Percentiles rank a stretch among this genome's conserved stretches.
Evolutionary conservation across 2,113 vertebrate genomes (phyloP).

Genomic region (Anhinga anhinga): DNA sequence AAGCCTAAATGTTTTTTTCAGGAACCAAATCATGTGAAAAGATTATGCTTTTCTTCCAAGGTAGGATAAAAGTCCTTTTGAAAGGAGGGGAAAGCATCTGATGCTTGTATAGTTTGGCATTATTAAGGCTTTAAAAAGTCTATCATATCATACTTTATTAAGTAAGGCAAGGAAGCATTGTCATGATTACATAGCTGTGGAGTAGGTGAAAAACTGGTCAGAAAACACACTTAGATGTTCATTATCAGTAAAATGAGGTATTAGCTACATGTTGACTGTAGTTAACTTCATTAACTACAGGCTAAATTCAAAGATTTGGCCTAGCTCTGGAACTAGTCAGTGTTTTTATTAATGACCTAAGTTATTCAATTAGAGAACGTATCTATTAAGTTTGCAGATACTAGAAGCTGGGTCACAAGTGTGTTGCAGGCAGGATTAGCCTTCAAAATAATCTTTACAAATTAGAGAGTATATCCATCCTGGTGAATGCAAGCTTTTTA

Average conservation of each 20-base stretch:
- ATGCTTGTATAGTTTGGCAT: not conserved
- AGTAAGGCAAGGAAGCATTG: not conserved
- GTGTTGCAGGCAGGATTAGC: not conserved
- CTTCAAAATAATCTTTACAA: not conserved
- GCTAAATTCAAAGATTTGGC: not conserved
- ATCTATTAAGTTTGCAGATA: not conserved
- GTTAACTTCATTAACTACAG: not conserved
- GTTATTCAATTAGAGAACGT: not conserved
- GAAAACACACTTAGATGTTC: not conserved
- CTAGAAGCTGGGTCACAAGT: not conserved
- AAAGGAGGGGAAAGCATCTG: not conserved
- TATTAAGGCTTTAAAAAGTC: not conserved
- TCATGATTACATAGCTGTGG: not conserved
- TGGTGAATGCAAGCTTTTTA: not conserved
- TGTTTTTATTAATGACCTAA: not conserved
- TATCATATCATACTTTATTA: not conserved
- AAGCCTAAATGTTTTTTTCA: not conserved
- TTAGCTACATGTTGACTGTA: not conserved
- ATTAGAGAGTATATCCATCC: not conserved
- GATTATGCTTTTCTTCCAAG: not conserved
- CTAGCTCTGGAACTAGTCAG: not conserved
- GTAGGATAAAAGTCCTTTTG: not conserved
- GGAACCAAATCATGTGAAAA: not conserved
- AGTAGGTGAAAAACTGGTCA: not conserved
- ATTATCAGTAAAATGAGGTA: not conserved